phyloP scores from a whole-genome alignment of 2,888 invertebrate species.

The Eueremaeus valkanovi region DNA sequence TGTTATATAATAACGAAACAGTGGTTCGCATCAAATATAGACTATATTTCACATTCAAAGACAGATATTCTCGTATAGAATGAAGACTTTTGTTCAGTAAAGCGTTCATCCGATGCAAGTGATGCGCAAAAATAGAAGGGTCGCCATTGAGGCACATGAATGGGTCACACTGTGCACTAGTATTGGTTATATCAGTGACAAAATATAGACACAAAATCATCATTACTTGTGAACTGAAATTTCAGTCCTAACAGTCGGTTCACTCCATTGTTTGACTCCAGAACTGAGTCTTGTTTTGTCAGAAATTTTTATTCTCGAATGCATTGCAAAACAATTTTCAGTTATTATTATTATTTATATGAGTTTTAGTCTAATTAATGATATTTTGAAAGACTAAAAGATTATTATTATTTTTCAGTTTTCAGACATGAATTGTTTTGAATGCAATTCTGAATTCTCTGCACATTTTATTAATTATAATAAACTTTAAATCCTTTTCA shows the following conservation, averaged over 20 bases:
- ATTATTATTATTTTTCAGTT: too few relatives aligned
- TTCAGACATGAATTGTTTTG: too few relatives aligned
- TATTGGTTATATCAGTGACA: not conserved
- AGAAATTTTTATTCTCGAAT: too few relatives aligned
- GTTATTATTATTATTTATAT: too few relatives aligned
- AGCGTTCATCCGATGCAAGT: not conserved
- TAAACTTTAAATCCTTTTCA: too few relatives aligned
- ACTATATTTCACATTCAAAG: not conserved
- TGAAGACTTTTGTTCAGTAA: constrained; percentile 9
- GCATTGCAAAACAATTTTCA: too few relatives aligned
- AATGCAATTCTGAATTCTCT: too few relatives aligned
- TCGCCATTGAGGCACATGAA: constrained; percentile 26
- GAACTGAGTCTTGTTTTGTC: too few relatives aligned
- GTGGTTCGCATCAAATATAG: not conserved
- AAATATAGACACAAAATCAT: not conserved
- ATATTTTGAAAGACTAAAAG: too few relatives aligned
- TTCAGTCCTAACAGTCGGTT: not conserved
- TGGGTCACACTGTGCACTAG: not conserved
- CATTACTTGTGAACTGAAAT: not conserved
- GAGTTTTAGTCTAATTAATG: too few relatives aligned
- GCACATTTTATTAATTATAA: too few relatives aligned
- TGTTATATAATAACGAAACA: not conserved
- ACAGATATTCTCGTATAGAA: not conserved
- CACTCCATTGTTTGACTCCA: too few relatives aligned
- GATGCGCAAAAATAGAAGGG: constrained; percentile 5